Evolutionary conservation across 2,797 vertebrate species (phyloP).

Genomic region (Coranthus polyacanthus): DNA sequence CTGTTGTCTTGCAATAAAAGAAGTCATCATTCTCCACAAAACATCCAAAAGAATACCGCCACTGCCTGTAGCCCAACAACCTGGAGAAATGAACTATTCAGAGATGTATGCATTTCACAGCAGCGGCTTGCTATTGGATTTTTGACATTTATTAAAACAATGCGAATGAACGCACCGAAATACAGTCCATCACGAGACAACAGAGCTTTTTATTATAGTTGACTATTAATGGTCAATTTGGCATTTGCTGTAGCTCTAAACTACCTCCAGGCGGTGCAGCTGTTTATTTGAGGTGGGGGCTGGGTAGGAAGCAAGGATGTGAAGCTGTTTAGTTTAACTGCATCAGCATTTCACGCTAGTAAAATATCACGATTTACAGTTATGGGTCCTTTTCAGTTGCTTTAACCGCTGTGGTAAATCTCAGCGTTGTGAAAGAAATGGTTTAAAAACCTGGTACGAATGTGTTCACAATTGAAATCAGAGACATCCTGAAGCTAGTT

Average conservation of each 20-base stretch:
- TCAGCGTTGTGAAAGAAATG: slow-evolving; percentile 29
- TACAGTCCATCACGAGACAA: slow-evolving; percentile 64
- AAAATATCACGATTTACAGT: slow-evolving; percentile 67
- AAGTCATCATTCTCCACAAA: slow-evolving; percentile 68
- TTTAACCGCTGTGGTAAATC: slow-evolving; percentile 57
- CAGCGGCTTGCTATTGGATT: slow-evolving; percentile 39
- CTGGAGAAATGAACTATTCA: slow-evolving; percentile 36
- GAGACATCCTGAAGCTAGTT: slow-evolving; percentile 12
- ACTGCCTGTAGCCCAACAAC: slow-evolving; percentile 27
- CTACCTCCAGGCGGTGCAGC: slow-evolving; percentile 54
- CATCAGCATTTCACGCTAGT: slow-evolving; percentile 54
- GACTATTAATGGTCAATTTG: slow-evolving; percentile 71
- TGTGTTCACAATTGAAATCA: slow-evolving; percentile 22
- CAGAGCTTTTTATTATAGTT: slow-evolving; percentile 60
- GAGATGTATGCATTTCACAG: slow-evolving; percentile 41
- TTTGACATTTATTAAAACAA: slow-evolving; percentile 67
- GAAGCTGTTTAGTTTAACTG: slow-evolving; percentile 64
- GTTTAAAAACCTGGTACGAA: slow-evolving; percentile 40
- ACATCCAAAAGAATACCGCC: slow-evolving; percentile 49
- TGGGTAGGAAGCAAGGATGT: slow-evolving; percentile 33
- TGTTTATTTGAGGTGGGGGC: slow-evolving; percentile 55
- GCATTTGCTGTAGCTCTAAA: slow-evolving; percentile 65
- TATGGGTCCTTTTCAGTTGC: slow-evolving; percentile 44
- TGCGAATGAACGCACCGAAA: slow-evolving; percentile 19
- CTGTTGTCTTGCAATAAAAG: slow-evolving; percentile 74